phyloP scores from a whole-genome alignment of 2,113 vertebrate species.

The Eretmochelys imbricata region DNA sequence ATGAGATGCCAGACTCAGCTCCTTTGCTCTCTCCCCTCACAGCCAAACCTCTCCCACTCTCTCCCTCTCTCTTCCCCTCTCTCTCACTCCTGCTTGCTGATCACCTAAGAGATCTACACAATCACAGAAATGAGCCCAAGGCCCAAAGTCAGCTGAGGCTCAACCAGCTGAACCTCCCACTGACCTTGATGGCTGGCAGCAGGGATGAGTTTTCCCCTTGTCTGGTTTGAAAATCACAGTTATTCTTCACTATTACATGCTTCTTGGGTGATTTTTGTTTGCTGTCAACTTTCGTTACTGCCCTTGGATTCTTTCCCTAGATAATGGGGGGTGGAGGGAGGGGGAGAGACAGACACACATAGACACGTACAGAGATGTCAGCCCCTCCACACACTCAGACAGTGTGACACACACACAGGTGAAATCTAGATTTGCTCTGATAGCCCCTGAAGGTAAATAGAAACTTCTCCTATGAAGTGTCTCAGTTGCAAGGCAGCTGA shows the following conservation, averaged over 20 bases:
- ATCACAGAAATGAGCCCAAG: background rate
- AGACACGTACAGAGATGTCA: background rate
- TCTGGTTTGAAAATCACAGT: background rate
- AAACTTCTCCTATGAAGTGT: fast-evolving
- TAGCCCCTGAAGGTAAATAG: background rate
- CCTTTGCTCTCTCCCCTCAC: background rate
- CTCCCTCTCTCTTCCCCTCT: background rate
- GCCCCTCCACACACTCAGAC: fast-evolving
- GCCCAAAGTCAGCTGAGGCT: background rate
- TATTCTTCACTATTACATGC: background rate
- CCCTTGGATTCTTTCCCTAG: fast-evolving
- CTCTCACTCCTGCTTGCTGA: background rate
- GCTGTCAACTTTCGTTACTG: background rate
- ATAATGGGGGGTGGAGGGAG: background rate
- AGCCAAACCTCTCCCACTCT: background rate
- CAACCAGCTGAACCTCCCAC: background rate
- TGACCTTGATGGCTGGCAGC: background rate
- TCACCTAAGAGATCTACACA: background rate
- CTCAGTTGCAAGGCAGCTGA: background rate
- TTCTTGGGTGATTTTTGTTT: background rate
- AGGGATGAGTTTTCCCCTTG: background rate
- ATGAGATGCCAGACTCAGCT: background rate
- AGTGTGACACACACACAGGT: fast-evolving
- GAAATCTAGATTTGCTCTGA: fast-evolving
- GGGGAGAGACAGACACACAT: background rate